Percentiles rank a stretch among this genome's conserved stretches.
Conservation (phyloP, 1,140 invertebrate genomes). For the Drosophila sproati region DNA sequence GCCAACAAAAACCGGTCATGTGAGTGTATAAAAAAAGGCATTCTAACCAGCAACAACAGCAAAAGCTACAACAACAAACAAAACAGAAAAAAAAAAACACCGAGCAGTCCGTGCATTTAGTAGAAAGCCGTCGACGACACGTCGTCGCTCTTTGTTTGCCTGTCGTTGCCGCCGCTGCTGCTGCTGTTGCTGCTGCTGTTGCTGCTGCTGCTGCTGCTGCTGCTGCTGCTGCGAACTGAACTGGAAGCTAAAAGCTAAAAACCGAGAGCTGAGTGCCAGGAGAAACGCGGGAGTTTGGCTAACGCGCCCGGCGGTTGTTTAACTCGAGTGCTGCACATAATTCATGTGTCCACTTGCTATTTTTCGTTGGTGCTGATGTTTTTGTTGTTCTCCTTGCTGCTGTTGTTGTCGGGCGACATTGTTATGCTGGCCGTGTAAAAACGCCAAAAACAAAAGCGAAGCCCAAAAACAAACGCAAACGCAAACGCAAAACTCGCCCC, state of each 20-base stretch:
- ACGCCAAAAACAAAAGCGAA: constrained; percentile 75
- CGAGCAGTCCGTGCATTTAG: constrained; percentile 79
- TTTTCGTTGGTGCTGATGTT: constrained; percentile 58
- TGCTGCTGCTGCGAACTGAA: constrained; percentile 17
- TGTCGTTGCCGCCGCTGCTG: constrained; percentile 20
- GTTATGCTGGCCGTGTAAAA: constrained; percentile 81
- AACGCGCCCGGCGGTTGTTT: constrained; percentile 74
- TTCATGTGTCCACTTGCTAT: constrained; percentile 83
- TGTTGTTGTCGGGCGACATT: constrained; percentile 62
- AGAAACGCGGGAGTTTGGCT: constrained; percentile 4
- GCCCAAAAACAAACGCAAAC: constrained; percentile 48
- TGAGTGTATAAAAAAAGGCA: constrained; percentile 68
- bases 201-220: neutral
- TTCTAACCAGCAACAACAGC: constrained; percentile 13
- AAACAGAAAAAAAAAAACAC: constrained; percentile 33
- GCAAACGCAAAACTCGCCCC: constrained; percentile 1
- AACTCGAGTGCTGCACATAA: constrained; percentile 82
- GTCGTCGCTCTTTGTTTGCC: constrained; percentile 65
- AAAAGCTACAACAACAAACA: constrained; percentile 26
- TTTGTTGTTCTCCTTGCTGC: constrained; percentile 1
- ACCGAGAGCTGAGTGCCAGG: constrained; percentile 9
- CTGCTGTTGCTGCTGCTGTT: neutral
- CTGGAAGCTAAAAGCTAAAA: constrained; percentile 29
- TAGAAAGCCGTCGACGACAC: constrained; percentile 39
- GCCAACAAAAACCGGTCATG: constrained; percentile 73